Conservation (phyloP, 2,888 invertebrate genomes). For the Trichogramma dendrolimi region DNA sequence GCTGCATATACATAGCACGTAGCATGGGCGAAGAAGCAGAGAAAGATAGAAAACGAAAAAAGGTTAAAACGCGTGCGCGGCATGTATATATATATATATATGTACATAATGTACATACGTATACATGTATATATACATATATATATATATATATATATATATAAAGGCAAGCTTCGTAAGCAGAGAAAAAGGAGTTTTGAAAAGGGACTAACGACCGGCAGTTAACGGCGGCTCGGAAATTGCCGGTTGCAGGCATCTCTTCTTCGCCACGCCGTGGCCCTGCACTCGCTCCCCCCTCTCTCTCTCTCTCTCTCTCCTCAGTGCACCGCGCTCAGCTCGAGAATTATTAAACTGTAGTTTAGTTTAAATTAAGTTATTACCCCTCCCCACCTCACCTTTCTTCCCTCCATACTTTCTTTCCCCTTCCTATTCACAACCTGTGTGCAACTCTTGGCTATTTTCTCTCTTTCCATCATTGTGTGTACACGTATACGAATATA, state of each 20-base stretch:
- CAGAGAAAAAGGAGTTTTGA: slow-evolving; percentile 48
- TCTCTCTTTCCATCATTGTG: slow-evolving; percentile 1
- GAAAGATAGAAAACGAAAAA: slow-evolving; percentile 9
- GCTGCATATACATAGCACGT: too few species aligned
- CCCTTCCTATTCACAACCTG: slow-evolving; percentile 13
- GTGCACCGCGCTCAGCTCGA: slow-evolving; percentile 37
- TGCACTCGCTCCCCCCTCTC: slow-evolving; percentile 8
- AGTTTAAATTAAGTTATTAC: slow-evolving; percentile 55
- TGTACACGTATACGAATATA: not conserved
- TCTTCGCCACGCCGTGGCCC: slow-evolving; percentile 22
- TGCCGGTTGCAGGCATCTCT: slow-evolving; percentile 51
- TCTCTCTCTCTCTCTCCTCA: slow-evolving; percentile 10
- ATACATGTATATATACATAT: too few species aligned
- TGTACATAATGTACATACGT: too few species aligned
- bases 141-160: too few species aligned
- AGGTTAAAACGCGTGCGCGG: slow-evolving; percentile 23
- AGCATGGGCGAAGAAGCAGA: not conserved
- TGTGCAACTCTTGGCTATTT: not conserved
- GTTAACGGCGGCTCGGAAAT: slow-evolving; percentile 54
- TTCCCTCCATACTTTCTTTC: slow-evolving; percentile 24
- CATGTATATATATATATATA: too few species aligned
- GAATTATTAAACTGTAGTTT: slow-evolving; percentile 55
- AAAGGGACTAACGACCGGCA: slow-evolving; percentile 54
- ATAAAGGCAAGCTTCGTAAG: slow-evolving; percentile 1
- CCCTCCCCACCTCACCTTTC: slow-evolving; percentile 44